Conservation (phyloP, 2,113 vertebrate genomes). For the Amia ocellicauda region DNA sequence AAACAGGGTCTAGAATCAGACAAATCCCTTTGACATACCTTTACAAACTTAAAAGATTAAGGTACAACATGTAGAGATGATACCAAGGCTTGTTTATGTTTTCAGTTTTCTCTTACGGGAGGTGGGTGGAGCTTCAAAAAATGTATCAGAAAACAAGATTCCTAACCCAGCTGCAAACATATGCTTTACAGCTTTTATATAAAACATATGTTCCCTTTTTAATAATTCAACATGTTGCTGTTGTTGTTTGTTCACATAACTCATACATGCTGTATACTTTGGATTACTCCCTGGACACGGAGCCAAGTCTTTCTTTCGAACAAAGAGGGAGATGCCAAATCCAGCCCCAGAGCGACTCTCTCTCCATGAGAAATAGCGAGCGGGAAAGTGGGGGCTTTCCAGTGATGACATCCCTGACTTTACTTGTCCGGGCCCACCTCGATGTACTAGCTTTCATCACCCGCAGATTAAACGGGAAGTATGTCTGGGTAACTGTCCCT, state of each 20-base stretch:
- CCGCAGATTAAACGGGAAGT: neutral
- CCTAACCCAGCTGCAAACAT: too few species aligned
- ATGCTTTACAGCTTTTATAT: slow-evolving; percentile 17
- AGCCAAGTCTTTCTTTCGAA: neutral
- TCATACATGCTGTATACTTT: neutral
- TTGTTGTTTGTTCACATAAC: slow-evolving; percentile 1
- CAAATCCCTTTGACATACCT: too few species aligned
- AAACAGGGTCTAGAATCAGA: too few species aligned
- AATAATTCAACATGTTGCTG: slow-evolving; percentile 4
- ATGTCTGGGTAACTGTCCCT: neutral
- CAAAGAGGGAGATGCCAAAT: neutral
- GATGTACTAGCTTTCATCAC: neutral
- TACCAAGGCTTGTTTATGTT: too few species aligned
- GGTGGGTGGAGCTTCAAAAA: too few species aligned
- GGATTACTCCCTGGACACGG: neutral
- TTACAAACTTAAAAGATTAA: too few species aligned
- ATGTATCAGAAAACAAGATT: too few species aligned
- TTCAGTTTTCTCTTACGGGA: too few species aligned
- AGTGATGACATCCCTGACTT: neutral
- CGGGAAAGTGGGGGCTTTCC: neutral
- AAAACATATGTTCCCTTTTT: slow-evolving; percentile 26
- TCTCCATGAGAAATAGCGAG: neutral
- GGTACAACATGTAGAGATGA: too few species aligned
- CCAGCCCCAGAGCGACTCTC: neutral
- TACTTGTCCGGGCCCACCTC: neutral